Percentiles rank a stretch among this genome's conserved stretches.
Conservation (phyloP, 92 coral and sea anemone genomes). For the Actinernus sp. region DNA sequence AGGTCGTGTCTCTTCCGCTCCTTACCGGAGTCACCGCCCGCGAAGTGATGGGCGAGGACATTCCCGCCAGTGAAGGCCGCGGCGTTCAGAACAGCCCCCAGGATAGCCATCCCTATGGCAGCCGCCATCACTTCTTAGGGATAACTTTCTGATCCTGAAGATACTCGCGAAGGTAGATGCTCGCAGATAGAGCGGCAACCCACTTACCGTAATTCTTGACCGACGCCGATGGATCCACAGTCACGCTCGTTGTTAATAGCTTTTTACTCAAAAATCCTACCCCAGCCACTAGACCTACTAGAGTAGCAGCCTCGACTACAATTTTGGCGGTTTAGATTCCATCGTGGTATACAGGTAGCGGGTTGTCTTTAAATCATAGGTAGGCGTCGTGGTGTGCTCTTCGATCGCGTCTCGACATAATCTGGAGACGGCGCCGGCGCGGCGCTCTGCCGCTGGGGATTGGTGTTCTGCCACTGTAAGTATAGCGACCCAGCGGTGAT, state of each 20-base stretch:
- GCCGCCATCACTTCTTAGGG: background rate
- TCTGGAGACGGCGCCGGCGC: no score
- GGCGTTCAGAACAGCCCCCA: no score
- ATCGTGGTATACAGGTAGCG: no score
- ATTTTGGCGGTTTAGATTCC: background rate
- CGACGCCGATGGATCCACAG: background rate
- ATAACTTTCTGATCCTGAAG: background rate
- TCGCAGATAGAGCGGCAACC: background rate
- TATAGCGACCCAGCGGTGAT: background rate
- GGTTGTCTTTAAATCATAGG: no score
- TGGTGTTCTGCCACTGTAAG: background rate
- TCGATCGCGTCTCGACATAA: no score
- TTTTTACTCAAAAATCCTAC: background rate
- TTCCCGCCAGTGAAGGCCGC: no score
- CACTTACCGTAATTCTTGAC: constrained; percentile 1
- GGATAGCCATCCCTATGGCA: background rate
- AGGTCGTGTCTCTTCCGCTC: background rate
- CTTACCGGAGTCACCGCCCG: background rate
- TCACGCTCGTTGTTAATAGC: background rate
- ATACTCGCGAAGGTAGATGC: background rate
- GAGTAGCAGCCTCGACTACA: background rate
- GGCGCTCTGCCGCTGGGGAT: no score
- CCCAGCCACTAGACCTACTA: background rate
- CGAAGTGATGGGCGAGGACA: no score
- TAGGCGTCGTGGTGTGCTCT: no score